A percentile compares a stretch with the other conserved stretches of the same genome.
Evolutionary conservation across 2,113 vertebrate species (phyloP).

Genomic region (Spilogale gracilis): DNA sequence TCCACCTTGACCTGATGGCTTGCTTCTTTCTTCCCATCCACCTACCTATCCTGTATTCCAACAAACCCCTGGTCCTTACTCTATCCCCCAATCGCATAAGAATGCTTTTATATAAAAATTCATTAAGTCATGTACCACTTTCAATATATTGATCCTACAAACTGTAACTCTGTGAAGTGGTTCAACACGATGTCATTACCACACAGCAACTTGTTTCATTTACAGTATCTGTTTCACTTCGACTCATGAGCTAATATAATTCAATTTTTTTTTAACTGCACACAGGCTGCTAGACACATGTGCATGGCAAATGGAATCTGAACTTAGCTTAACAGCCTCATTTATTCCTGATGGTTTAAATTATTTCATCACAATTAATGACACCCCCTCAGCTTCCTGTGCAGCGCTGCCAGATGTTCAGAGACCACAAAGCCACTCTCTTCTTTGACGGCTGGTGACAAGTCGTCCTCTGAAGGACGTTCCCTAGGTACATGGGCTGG

Average conservation of each 20-base stretch:
- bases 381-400: constrained; percentile 95
- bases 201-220: constrained; percentile 88
- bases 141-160: constrained; percentile 82
- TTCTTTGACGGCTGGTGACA: constrained; percentile 93
- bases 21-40: background rate
- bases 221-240: constrained; percentile 90
- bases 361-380: constrained; percentile 99
- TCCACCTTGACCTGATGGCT: background rate
- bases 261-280: constrained; percentile 85
- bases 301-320: constrained; percentile 93
- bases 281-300: constrained; percentile 92
- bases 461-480: constrained; percentile 96
- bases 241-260: constrained; percentile 89
- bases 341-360: constrained; percentile 99
- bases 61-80: background rate
- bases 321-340: constrained; percentile 97
- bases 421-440: constrained; percentile 95
- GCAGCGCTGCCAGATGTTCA: constrained; percentile 97
- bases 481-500: constrained; percentile 87
- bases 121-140: constrained; percentile 68
- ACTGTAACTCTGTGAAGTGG: constrained; percentile 82
- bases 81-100: background rate
- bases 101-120: constrained; percentile 66
- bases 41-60: background rate
- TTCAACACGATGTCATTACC: constrained; percentile 87